phyloP scores from a whole-genome alignment of 92 coral and sea anemone genomes.

The Desmophyllum pertusum region DNA sequence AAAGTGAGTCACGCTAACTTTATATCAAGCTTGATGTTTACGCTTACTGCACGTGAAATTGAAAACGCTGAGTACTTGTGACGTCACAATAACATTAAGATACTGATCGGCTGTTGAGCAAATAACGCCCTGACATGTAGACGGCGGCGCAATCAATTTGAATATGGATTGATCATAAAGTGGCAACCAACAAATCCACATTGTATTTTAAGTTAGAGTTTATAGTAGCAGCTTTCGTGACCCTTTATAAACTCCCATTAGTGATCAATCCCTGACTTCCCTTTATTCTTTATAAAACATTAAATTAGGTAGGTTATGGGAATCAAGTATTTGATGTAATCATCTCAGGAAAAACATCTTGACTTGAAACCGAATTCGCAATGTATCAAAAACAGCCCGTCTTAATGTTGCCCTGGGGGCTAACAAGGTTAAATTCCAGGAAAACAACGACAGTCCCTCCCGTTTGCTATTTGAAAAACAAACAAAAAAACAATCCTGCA shows the following conservation, averaged over 20 bases:
- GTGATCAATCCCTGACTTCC: background rate
- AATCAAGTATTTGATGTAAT: background rate
- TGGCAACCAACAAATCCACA: background rate
- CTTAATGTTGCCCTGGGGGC: background rate
- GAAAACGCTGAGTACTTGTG: background rate
- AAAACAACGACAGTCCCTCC: background rate
- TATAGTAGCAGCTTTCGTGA: background rate
- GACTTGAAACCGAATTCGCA: background rate
- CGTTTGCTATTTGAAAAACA: background rate
- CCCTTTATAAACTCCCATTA: background rate
- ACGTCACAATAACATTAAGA: background rate
- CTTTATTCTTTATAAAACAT: background rate
- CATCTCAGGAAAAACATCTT: background rate
- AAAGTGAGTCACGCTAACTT: background rate
- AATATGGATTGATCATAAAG: too few relatives aligned
- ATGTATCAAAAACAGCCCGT: background rate
- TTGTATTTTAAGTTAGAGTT: background rate
- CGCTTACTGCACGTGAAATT: constrained; percentile 2
- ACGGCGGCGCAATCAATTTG: too few relatives aligned
- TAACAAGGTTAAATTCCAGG: constrained; percentile 4
- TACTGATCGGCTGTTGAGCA: background rate
- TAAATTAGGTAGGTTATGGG: background rate
- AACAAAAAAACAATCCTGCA: background rate
- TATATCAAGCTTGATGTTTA: background rate
- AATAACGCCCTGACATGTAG: too few relatives aligned